Conservation (phyloP, 2,888 invertebrate species). For the Agrotis puta region DNA sequence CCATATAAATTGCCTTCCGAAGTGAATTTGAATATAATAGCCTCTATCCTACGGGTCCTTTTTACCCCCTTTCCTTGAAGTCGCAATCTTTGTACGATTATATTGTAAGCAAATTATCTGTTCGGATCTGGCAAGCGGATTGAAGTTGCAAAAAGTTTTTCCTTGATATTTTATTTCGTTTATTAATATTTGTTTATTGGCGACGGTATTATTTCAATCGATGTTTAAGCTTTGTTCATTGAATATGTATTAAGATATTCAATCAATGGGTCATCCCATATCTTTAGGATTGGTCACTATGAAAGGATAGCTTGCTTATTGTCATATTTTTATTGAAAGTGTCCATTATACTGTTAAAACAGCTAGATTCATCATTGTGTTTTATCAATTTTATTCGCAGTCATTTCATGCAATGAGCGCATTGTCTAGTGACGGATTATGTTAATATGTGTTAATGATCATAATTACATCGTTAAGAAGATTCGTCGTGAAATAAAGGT, state of each 20-base stretch:
- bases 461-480: constrained; percentile 10
- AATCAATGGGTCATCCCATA: background rate
- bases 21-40: constrained; percentile 91
- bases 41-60: constrained; percentile 83
- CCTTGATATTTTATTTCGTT: constrained; percentile 75
- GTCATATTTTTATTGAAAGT: background rate
- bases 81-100: constrained; percentile 89
- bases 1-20: constrained; percentile 90
- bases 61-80: constrained; percentile 86
- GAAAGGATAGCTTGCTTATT: background rate
- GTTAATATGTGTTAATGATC: constrained; percentile 20
- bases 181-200: constrained; percentile 60
- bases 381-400: constrained; percentile 26
- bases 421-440: constrained; percentile 19
- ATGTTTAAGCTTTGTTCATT: background rate
- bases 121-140: constrained; percentile 85
- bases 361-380: background rate
- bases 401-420: constrained; percentile 7
- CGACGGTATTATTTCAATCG: constrained; percentile 25
- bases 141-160: constrained; percentile 71
- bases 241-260: background rate
- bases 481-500: background rate
- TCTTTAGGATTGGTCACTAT: background rate
- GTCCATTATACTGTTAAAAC: constrained; percentile 38
- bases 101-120: constrained; percentile 91